Evolutionary conservation across 30 jellyfish, hydroid and myxozoan genomes (phyloP).

Genomic region (Turritopsis dohrnii): DNA sequence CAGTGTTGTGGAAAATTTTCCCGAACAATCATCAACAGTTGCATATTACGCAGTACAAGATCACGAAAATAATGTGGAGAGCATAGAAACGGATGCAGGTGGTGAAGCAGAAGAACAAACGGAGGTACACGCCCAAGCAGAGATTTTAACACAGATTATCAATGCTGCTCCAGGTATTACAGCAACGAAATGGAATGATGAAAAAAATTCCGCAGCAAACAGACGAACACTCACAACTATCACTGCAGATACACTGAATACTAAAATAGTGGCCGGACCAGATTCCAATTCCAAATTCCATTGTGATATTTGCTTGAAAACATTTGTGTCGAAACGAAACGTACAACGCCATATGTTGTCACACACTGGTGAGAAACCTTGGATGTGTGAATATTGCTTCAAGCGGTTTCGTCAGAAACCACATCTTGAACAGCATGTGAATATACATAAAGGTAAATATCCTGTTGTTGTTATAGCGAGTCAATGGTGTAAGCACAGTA

Average conservation of each 20-base stretch:
- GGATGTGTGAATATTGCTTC: slow-evolving; percentile 48
- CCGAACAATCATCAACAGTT: slow-evolving; percentile 48
- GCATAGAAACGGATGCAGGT: slow-evolving; percentile 19
- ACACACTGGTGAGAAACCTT: slow-evolving; percentile 46
- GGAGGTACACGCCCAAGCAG: slow-evolving; percentile 28
- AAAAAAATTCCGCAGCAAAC: background rate
- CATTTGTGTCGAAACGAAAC: slow-evolving; percentile 39
- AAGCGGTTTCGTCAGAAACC: slow-evolving; percentile 46
- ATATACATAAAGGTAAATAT: slow-evolving; percentile 30
- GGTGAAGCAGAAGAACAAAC: background rate
- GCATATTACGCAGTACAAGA: slow-evolving; percentile 47
- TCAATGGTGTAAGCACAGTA: background rate
- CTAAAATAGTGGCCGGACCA: slow-evolving; percentile 37
- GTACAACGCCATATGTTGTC: slow-evolving; percentile 43
- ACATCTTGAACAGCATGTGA: slow-evolving; percentile 47
- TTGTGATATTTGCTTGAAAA: slow-evolving; percentile 38
- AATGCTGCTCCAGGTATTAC: slow-evolving; percentile 39
- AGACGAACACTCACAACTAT: slow-evolving; percentile 38
- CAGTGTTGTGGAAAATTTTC: slow-evolving; percentile 27
- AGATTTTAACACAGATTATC: slow-evolving; percentile 29
- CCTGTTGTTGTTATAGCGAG: background rate
- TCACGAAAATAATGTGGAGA: slow-evolving; percentile 20
- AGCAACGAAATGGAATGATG: slow-evolving; percentile 27
- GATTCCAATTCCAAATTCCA: slow-evolving; percentile 43
- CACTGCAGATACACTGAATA: slow-evolving; percentile 42